Percentiles rank a stretch among this genome's conserved stretches.
Conservation (phyloP, 2,888 invertebrate genomes). For the Hyposoter didymator region DNA sequence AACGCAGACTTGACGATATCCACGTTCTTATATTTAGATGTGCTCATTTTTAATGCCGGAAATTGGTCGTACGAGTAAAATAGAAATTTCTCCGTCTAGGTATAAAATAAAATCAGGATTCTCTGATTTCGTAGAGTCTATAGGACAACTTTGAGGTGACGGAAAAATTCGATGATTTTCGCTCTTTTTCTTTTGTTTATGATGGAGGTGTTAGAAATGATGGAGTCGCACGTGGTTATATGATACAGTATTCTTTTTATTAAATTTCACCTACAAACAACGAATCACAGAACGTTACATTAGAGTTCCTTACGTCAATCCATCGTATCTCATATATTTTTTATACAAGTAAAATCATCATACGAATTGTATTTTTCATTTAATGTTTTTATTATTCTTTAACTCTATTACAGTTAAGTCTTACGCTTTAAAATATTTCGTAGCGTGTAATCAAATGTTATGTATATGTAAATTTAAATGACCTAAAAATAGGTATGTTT, state of each 20-base stretch:
- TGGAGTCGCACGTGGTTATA: slow-evolving; percentile 72
- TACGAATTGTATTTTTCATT: slow-evolving; percentile 68
- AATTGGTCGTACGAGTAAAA: too few species aligned
- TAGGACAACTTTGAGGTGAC: background rate
- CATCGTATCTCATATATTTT: slow-evolving; percentile 83
- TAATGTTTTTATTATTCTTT: slow-evolving; percentile 66
- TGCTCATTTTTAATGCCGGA: too few species aligned
- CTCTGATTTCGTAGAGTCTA: too few species aligned
- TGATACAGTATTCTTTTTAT: slow-evolving; percentile 83
- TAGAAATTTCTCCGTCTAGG: too few species aligned
- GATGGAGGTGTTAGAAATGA: background rate
- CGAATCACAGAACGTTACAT: slow-evolving; percentile 85
- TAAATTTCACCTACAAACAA: slow-evolving; percentile 85
- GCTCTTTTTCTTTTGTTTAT: background rate
- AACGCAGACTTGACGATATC: too few species aligned
- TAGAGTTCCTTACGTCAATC: slow-evolving; percentile 84
- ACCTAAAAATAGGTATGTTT: slow-evolving; percentile 82
- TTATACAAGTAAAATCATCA: slow-evolving; percentile 83
- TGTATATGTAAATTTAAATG: slow-evolving; percentile 82
- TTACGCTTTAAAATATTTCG: slow-evolving; percentile 83
- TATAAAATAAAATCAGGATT: too few species aligned
- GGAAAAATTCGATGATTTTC: background rate
- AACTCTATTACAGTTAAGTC: slow-evolving; percentile 83
- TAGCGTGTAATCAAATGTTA: slow-evolving; percentile 82
- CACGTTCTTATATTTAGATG: too few species aligned